These are phyloP conservation scores for Cherax destructor DNA, from an alignment of 1,140 invertebrate species.

Conservation along the genomic window DNA sequence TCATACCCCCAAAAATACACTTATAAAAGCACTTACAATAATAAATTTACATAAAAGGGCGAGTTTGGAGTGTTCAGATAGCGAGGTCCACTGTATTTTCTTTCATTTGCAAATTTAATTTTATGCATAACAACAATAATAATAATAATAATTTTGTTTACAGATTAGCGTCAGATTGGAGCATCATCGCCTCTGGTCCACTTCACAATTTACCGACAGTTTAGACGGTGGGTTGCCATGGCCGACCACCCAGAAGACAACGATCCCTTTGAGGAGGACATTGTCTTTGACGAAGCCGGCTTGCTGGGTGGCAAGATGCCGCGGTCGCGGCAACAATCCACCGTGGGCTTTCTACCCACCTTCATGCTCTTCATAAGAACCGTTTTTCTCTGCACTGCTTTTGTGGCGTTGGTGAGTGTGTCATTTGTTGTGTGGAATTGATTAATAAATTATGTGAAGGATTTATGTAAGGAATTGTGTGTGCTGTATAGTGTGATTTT, in stretches of 20 bases:
- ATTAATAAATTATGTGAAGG: not conserved
- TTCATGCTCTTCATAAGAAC: conserved; percentile 72
- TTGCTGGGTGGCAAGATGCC: conserved; percentile 67
- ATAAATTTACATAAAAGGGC: too few relatives aligned
- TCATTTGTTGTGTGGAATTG: not conserved
- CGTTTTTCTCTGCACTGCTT: conserved; percentile 70
- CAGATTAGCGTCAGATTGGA: not conserved
- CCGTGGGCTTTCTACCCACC: conserved; percentile 64
- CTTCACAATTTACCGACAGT: conserved; percentile 66
- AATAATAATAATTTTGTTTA: not conserved
- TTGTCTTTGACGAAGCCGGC: conserved; percentile 72
- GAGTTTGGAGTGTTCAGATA: too few relatives aligned
- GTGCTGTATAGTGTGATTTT: not conserved
- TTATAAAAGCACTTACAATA: too few relatives aligned
- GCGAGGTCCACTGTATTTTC: too few relatives aligned
- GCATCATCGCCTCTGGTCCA: not conserved
- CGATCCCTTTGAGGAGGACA: conserved; percentile 72
- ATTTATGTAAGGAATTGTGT: not conserved
- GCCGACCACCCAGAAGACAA: conserved; percentile 69
- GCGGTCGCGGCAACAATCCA: conserved; percentile 56
- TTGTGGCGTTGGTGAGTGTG: conserved; percentile 70
- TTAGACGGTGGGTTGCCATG: conserved; percentile 54
- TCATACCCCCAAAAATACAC: too few relatives aligned
- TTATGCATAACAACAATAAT: too few relatives aligned
- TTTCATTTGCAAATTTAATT: too few relatives aligned